A percentile compares a stretch with the other conserved stretches of the same genome.
Evolutionary conservation across 2,113 vertebrate species (phyloP).

Genomic region (Elephantulus edwardii): DNA sequence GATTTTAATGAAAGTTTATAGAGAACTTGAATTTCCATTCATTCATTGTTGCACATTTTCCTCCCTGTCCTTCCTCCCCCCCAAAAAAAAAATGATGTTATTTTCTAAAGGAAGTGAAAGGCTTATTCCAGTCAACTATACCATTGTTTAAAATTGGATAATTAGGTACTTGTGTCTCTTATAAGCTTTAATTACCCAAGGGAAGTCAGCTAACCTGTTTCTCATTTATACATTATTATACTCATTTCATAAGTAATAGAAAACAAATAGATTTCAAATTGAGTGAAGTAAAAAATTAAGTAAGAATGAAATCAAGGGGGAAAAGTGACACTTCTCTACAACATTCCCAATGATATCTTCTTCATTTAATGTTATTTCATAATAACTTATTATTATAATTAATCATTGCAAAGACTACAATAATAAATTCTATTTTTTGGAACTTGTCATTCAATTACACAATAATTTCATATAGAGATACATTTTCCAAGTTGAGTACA

Average conservation of each 20-base stretch:
- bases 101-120: neutral
- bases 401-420: too few species aligned
- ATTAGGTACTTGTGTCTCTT: neutral
- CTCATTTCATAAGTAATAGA: neutral
- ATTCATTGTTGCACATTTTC: too few species aligned
- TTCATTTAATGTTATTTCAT: neutral
- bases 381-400: neutral
- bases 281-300: slow-evolving; percentile 5
- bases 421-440: too few species aligned
- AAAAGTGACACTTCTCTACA: neutral
- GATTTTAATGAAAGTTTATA: too few species aligned
- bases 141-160: slow-evolving; percentile 29
- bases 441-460: too few species aligned
- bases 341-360: neutral
- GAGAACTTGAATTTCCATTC: too few species aligned
- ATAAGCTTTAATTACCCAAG: slow-evolving; percentile 23
- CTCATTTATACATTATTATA: neutral
- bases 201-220: slow-evolving; percentile 12
- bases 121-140: neutral
- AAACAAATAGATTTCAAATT: neutral
- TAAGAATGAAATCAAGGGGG: neutral
- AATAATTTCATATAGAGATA: too few species aligned
- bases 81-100: neutral
- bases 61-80: too few species aligned
- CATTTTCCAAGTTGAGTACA: too few species aligned